phyloP scores from a whole-genome alignment of 1,140 invertebrate genomes.

The Drosophila sturtevanti region DNA sequence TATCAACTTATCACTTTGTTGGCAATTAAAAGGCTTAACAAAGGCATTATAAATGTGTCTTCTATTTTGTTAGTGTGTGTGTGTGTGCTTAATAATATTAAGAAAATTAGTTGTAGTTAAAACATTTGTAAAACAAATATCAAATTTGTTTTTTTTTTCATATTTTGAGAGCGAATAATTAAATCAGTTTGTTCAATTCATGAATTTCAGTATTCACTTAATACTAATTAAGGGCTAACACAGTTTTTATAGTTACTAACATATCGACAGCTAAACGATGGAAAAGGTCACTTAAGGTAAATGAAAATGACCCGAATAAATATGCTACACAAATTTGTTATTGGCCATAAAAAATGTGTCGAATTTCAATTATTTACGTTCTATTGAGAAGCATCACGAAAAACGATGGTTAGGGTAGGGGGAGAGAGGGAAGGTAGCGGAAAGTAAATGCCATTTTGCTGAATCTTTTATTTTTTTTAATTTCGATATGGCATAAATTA shows the following conservation, averaged over 20 bases:
- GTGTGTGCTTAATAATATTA: not conserved
- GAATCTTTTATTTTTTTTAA: conserved; percentile 8
- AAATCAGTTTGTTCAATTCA: not conserved
- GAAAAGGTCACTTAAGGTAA: not conserved
- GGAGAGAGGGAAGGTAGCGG: conserved; percentile 18
- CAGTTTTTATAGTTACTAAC: too few species aligned
- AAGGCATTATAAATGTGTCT: conserved; percentile 11
- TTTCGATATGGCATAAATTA: conserved; percentile 55
- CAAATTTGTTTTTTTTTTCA: too few species aligned
- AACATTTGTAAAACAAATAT: not conserved
- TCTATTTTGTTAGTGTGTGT: not conserved
- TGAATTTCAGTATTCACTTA: not conserved
- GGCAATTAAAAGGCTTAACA: conserved; percentile 50
- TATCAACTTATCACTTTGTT: conserved; percentile 30
- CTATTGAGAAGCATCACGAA: not conserved
- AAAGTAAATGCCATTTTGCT: conserved; percentile 22
- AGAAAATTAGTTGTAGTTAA: not conserved
- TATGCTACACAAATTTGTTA: conserved; percentile 16
- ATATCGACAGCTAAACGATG: not conserved
- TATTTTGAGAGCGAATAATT: too few species aligned
- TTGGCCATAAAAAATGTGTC: not conserved
- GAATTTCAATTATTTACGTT: conserved; percentile 1
- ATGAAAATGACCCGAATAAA: conserved; percentile 10
- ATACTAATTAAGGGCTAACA: not conserved
- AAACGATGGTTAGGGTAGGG: not conserved